Percentiles rank a stretch among this genome's conserved stretches.
Evolutionary conservation across 35 echinoderm and acorn worm genomes (phyloP).

Genomic region (Anneissia japonica): DNA sequence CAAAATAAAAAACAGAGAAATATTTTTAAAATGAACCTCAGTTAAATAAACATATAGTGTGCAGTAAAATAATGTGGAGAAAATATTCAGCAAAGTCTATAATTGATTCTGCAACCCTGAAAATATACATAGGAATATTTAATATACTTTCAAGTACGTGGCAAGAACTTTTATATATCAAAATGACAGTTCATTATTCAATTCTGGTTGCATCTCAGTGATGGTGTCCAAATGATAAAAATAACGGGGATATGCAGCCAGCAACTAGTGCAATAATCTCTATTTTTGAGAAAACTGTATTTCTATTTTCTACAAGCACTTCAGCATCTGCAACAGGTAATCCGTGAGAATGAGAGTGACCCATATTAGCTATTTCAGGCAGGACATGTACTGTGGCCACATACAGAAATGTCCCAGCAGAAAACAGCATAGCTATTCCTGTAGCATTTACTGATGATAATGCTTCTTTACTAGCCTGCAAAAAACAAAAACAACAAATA

Average conservation of each 20-base stretch:
- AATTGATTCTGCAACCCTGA: too few species aligned
- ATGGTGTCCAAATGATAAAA: constrained; percentile 80
- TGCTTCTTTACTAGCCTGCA: constrained; percentile 91
- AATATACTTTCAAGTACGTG: too few species aligned
- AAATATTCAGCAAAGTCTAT: too few species aligned
- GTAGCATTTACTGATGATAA: constrained; percentile 89
- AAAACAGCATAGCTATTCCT: constrained; percentile 97
- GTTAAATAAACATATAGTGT: too few species aligned
- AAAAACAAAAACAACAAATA: constrained; percentile 21
- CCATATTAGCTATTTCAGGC: constrained; percentile 63
- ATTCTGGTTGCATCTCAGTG: constrained; percentile 35
- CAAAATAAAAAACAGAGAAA: too few species aligned
- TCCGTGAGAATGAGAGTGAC: constrained; percentile 6
- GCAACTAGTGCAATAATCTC: constrained; percentile 68
- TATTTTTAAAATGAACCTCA: too few species aligned
- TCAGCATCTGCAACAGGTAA: constrained; percentile 51
- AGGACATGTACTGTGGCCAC: constrained; percentile 98
- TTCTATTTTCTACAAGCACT: constrained; percentile 36
- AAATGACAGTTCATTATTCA: too few species aligned
- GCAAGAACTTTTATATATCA: too few species aligned
- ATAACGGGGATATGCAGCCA: constrained; percentile 74
- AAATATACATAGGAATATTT: too few species aligned
- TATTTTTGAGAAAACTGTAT: constrained; percentile 57
- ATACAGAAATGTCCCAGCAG: constrained; percentile 96
- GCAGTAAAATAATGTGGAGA: too few species aligned